Conservation (phyloP, 2,797 vertebrate species). For the Anolis apletophallus region DNA sequence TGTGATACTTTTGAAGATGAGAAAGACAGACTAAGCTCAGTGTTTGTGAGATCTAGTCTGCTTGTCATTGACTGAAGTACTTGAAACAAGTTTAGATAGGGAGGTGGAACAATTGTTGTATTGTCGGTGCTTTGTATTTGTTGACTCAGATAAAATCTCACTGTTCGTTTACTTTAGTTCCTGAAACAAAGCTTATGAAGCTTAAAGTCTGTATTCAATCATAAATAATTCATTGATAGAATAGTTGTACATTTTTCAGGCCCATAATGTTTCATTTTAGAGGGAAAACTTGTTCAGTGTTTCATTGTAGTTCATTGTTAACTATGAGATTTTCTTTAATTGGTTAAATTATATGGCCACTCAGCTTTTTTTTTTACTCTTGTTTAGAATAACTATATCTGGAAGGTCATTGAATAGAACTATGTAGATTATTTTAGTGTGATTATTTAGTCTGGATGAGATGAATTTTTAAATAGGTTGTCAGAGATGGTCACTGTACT, state of each 20-base stretch:
- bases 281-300: constrained; percentile 60
- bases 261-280: constrained; percentile 52
- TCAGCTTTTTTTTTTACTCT: constrained; percentile 28
- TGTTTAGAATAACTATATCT: constrained; percentile 11
- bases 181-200: constrained; percentile 65
- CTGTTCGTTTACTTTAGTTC: constrained; percentile 69
- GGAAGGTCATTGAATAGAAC: not conserved
- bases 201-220: constrained; percentile 45
- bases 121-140: constrained; percentile 71
- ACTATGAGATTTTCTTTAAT: constrained; percentile 35
- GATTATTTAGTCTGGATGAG: constrained; percentile 14
- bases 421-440: constrained; percentile 21
- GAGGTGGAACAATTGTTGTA: constrained; percentile 66
- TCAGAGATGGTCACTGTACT: not conserved
- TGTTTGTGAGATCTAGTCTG: not conserved
- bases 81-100: constrained; percentile 72
- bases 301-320: constrained; percentile 42
- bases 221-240: constrained; percentile 69
- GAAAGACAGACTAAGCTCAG: constrained; percentile 34
- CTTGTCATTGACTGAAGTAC: not conserved
- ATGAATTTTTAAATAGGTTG: constrained; percentile 12
- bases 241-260: constrained; percentile 61
- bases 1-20: constrained; percentile 31
- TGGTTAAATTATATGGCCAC: constrained; percentile 28
- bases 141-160: constrained; percentile 70